Base-by-base conservation (phyloP, 2,888 invertebrate genomes). In the Pachydiplax longipennis region DNA sequence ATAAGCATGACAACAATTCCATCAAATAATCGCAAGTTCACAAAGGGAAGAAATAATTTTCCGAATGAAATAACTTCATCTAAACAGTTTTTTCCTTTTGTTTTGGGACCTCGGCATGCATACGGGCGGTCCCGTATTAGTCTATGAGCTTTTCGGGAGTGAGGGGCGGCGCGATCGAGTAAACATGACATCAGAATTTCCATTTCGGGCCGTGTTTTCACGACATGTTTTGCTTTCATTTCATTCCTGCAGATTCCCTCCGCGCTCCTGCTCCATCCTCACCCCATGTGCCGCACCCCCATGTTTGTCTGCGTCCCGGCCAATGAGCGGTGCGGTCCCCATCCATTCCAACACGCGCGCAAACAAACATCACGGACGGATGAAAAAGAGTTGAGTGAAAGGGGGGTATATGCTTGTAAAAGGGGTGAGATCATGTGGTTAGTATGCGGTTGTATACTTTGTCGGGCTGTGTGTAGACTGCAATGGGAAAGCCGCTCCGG, bases 181-280 rank as follows among this genome's bases (percentile, higher is more conserved):
- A 87, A 87, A 87, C 87, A 87, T 87, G 87, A 87, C 87, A 87
- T 87, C 61, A 87, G 87, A 87, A 87, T 87, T 87, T 87, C 87
- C 87, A 87, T 87, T 87, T 87, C n/a, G 87, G 65, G 87, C 58
- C 61, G 87, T 87, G 87, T 87, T 87, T 87, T 87, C 61, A 87
- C 61, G 87, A 40, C 87, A 87, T 48, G 87, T 61, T 87, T 87
- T 87, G 37, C 87, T 87, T 87, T 87, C 87, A 87, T 61, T 87
- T 58, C 58, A 53, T 35, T 37, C 87, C 87, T 53, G 61, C 35
- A 81, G 58, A 58, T 83, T 35, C 83, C 35, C 48, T n/a, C 13
- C 82, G 48, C 87, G 58, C 87, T 61, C 61, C 65, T 12, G 48
- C 61, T 40, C 61, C 65, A 87, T 87, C 87, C 65, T 37, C 87